These are phyloP conservation scores for Trichopria drosophilae DNA, from an alignment of 2,888 invertebrate genomes.

Conservation along the genomic window DNA sequence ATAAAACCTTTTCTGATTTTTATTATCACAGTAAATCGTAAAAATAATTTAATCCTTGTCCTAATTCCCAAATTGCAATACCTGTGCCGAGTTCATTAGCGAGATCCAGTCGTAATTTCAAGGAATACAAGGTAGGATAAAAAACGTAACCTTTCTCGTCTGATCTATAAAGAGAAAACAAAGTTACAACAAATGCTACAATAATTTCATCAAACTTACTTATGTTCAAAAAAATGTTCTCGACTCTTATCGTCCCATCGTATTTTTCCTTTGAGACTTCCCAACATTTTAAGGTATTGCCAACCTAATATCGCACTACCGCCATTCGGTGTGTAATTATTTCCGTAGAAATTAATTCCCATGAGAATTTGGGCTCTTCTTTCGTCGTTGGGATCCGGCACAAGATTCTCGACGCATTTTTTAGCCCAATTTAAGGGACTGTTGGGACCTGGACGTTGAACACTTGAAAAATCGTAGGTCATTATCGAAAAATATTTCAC, in stretches of 20 bases:
- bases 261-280: constrained; percentile 75
- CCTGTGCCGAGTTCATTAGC: constrained; percentile 81
- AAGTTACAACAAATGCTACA: constrained; percentile 4
- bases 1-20: no score
- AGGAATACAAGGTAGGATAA: constrained; percentile 86
- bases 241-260: constrained; percentile 75
- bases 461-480: constrained; percentile 92
- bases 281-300: constrained; percentile 76
- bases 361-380: constrained; percentile 79
- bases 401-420: constrained; percentile 74
- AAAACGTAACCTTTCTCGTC: constrained; percentile 76
- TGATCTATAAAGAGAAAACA: constrained; percentile 6
- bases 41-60: constrained; percentile 93
- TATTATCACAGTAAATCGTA: constrained; percentile 78
- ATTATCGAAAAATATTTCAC: constrained; percentile 90
- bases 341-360: constrained; percentile 93
- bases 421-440: constrained; percentile 84
- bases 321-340: constrained; percentile 80
- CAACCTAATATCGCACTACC: constrained; percentile 81
- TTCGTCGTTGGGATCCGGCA: constrained; percentile 64
- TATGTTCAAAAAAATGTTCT: constrained; percentile 85
- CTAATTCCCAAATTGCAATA: constrained; percentile 88
- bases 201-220: constrained; percentile 63
- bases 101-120: constrained; percentile 77
- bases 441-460: constrained; percentile 85